Evolutionary conservation across 2,113 vertebrate species (phyloP).

Genomic region (Atlantisia rogersi): DNA sequence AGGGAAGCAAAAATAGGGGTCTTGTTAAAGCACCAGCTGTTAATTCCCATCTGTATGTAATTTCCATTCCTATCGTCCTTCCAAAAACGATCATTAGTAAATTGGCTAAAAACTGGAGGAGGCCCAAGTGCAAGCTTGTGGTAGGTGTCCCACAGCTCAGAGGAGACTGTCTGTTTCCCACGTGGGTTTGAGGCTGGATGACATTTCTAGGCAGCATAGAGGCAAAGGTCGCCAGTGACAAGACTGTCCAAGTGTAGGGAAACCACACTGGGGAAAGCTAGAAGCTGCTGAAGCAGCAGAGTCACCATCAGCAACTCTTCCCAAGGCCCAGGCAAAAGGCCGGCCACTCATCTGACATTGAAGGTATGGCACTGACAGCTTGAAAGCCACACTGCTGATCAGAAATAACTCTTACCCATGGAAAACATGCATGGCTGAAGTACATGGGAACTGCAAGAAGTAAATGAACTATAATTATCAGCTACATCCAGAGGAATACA

Average conservation of each 20-base stretch:
- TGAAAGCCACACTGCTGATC: not conserved
- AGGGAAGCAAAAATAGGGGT: not conserved
- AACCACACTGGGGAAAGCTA: not conserved
- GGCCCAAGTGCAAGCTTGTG: slow-evolving; percentile 9
- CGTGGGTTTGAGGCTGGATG: slow-evolving; percentile 24
- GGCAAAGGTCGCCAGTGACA: slow-evolving; percentile 13
- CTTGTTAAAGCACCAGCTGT: slow-evolving; percentile 32
- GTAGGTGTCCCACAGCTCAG: not conserved
- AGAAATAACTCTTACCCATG: not conserved
- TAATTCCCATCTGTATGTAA: slow-evolving; percentile 25
- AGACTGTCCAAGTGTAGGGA: slow-evolving; percentile 12
- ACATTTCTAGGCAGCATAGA: not conserved
- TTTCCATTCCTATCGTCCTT: not conserved
- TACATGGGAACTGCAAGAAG: not conserved
- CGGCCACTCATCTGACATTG: not conserved
- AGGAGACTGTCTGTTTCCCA: not conserved
- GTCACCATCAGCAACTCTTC: not conserved
- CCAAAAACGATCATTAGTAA: not conserved
- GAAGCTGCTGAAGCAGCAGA: slow-evolving; percentile 58
- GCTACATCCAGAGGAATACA: not conserved
- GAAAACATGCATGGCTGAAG: not conserved
- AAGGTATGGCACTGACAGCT: not conserved
- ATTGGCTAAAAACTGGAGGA: slow-evolving; percentile 9
- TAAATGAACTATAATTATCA: not conserved
- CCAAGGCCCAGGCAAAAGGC: not conserved